A percentile compares a stretch with the other conserved stretches of the same genome.
Evolutionary conservation across 2,113 vertebrate genomes (phyloP).

Genomic region (Hystrix cristata): DNA sequence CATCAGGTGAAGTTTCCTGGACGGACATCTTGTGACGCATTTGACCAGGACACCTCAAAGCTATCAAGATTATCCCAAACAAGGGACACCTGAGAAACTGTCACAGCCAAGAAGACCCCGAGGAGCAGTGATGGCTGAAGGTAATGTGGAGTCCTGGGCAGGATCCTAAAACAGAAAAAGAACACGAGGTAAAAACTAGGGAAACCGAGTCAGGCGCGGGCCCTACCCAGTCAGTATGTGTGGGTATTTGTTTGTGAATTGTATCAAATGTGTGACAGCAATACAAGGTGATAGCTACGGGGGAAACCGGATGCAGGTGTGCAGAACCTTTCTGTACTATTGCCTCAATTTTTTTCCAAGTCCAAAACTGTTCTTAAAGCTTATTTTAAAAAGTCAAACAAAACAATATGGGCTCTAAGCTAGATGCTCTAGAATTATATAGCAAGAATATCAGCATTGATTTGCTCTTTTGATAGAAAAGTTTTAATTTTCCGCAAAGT

Average conservation of each 20-base stretch:
- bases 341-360: slow-evolving; percentile 4
- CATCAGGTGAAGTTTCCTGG: background rate
- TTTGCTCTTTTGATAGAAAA: background rate
- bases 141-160: background rate
- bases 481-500: background rate
- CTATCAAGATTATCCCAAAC: background rate
- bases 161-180: background rate
- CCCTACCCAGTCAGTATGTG: background rate
- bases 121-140: background rate
- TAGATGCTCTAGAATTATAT: background rate
- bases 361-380: background rate
- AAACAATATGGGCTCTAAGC: background rate
- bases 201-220: background rate
- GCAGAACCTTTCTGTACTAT: background rate
- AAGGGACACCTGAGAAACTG: background rate
- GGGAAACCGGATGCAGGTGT: no score
- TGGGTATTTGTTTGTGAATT: background rate
- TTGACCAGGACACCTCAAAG: background rate
- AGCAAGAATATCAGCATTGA: background rate
- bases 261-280: background rate
- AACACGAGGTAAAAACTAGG: background rate
- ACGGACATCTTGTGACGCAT: background rate
- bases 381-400: background rate
- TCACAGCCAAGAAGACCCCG: background rate
- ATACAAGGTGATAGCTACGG: background rate